Conservation (phyloP, 1,140 invertebrate species). For the Teleopsis dalmanni region DNA sequence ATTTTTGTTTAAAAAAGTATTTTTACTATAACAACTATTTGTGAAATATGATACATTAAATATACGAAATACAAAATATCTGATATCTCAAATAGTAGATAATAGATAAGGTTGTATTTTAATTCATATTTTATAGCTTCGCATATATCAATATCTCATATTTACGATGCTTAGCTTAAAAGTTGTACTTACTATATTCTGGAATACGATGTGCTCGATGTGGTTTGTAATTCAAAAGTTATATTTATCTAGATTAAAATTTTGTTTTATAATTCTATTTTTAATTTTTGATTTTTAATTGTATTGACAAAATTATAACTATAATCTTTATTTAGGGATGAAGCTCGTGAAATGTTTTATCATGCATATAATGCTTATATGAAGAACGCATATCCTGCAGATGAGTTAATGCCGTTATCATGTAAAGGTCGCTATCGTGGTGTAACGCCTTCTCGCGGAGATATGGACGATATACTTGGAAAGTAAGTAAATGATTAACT, state of each 20-base stretch:
- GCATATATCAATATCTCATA: background rate
- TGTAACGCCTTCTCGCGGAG: slow-evolving; percentile 78
- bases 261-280: background rate
- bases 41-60: too few relatives aligned
- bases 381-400: slow-evolving; percentile 95
- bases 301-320: background rate
- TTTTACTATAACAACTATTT: too few relatives aligned
- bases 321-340: slow-evolving; percentile 21
- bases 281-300: background rate
- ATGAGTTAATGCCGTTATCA: slow-evolving; percentile 95
- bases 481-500: slow-evolving; percentile 78
- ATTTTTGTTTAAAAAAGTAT: too few relatives aligned
- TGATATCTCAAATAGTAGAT: background rate
- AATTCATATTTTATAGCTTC: background rate
- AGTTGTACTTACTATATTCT: background rate
- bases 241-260: background rate
- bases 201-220: too few relatives aligned
- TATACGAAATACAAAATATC: too few relatives aligned
- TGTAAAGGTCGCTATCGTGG: slow-evolving; percentile 87
- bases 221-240: too few relatives aligned
- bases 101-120: background rate
- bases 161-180: background rate
- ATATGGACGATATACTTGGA: slow-evolving; percentile 92
- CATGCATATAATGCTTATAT: slow-evolving; percentile 97
- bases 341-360: slow-evolving; percentile 91